Evolutionary conservation across 2,113 vertebrate species (phyloP).

Genomic region (Mesitornis unicolor): DNA sequence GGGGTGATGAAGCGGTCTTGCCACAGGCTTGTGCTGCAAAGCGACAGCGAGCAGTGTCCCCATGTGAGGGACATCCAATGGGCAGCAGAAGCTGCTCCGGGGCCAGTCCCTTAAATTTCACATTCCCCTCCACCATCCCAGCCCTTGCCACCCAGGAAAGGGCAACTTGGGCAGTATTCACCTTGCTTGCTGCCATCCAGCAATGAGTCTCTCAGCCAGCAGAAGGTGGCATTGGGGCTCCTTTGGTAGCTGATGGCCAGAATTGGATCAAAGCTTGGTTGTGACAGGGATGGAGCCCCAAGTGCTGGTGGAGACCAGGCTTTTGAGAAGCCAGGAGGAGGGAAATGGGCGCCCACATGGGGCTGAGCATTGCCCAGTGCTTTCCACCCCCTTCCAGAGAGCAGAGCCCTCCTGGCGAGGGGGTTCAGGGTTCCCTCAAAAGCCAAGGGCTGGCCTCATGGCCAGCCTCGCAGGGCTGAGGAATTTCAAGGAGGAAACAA

Average conservation of each 20-base stretch:
- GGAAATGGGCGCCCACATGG: rapidly evolving
- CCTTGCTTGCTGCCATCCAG: background rate
- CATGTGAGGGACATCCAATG: background rate
- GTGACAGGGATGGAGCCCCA: background rate
- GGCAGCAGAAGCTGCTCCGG: background rate
- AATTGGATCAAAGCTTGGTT: background rate
- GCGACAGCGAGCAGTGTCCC: background rate
- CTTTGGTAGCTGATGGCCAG: background rate
- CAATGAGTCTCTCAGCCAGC: background rate
- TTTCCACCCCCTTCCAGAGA: background rate
- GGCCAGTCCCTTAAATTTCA: background rate
- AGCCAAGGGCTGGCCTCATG: background rate
- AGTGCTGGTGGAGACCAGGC: background rate
- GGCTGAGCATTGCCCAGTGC: background rate
- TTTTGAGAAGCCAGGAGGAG: background rate
- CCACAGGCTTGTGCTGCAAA: background rate
- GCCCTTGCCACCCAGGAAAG: rapidly evolving
- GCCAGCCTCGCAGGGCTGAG: background rate
- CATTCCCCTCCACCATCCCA: rapidly evolving
- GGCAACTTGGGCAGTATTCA: background rate
- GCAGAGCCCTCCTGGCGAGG: rapidly evolving
- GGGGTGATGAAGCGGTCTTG: background rate
- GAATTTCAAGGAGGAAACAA: slow-evolving; percentile 59
- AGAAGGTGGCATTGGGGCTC: background rate
- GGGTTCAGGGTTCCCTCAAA: background rate